Evolutionary conservation across 2,888 invertebrate genomes (phyloP).

Genomic region (Nomada ferruginata): DNA sequence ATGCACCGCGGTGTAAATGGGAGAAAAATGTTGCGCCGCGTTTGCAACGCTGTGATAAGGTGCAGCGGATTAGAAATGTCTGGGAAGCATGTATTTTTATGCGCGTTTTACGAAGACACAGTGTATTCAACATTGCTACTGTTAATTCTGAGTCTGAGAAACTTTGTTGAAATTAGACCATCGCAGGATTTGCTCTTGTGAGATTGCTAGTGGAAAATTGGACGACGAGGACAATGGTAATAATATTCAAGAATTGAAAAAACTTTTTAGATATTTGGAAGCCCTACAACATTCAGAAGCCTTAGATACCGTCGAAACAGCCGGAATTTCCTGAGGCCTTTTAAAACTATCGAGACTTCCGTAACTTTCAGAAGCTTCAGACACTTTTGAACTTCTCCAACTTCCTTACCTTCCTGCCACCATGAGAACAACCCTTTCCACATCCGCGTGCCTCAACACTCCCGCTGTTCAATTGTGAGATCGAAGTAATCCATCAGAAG

Average conservation of each 20-base stretch:
- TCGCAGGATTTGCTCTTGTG: too few relatives aligned
- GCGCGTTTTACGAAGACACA: background rate
- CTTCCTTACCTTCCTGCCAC: background rate
- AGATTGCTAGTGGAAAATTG: too few relatives aligned
- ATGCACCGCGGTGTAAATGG: constrained; percentile 21
- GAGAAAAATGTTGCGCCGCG: constrained; percentile 11
- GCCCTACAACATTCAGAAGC: background rate
- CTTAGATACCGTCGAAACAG: background rate
- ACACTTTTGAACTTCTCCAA: background rate
- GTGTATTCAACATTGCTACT: too few relatives aligned
- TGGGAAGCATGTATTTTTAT: constrained; percentile 8
- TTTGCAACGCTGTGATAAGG: constrained; percentile 8
- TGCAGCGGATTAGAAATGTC: background rate
- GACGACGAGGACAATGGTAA: too few relatives aligned
- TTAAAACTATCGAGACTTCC: too few relatives aligned
- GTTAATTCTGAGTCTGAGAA: background rate
- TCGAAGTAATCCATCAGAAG: constrained; percentile 46
- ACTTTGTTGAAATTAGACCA: background rate
- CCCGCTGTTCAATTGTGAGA: constrained; percentile 14
- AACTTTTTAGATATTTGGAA: background rate
- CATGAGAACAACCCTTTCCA: background rate
- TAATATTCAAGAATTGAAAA: too few relatives aligned
- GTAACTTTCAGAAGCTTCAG: background rate
- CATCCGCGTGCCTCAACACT: constrained; percentile 45
- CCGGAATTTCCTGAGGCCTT: background rate